phyloP scores from a whole-genome alignment of 2,113 vertebrate genomes.

The Mionectes macconnelli region DNA sequence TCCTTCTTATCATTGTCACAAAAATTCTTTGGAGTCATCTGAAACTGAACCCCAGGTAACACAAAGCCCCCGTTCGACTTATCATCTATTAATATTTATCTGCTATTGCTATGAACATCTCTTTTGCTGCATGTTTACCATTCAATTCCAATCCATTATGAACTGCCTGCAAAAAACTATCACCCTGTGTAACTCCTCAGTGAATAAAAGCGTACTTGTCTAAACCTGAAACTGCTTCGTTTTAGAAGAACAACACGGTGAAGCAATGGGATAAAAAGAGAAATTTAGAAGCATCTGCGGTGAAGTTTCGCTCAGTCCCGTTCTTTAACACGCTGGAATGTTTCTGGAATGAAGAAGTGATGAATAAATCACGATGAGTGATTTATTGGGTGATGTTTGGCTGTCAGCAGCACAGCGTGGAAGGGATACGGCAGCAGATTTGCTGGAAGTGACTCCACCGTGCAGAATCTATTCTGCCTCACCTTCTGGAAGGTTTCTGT shows the following conservation, averaged over 20 bases:
- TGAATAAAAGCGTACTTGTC: not conserved
- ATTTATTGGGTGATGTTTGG: not conserved
- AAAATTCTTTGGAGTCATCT: not conserved
- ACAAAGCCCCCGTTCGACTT: not conserved
- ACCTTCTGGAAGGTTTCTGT: not conserved
- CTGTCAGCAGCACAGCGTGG: fast-evolving
- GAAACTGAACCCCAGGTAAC: not conserved
- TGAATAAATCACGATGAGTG: not conserved
- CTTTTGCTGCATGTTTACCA: not conserved
- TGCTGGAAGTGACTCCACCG: not conserved
- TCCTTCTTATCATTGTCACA: not conserved
- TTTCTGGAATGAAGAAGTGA: not conserved
- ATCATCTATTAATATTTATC: not conserved
- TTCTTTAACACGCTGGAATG: not conserved
- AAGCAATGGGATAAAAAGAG: not conserved
- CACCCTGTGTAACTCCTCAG: not conserved
- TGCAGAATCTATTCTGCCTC: not conserved
- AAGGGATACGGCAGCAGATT: not conserved
- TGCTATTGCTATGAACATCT: not conserved
- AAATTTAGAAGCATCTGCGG: not conserved
- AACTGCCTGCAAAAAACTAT: not conserved
- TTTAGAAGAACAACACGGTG: not conserved
- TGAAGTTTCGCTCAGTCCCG: not conserved
- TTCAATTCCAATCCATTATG: not conserved
- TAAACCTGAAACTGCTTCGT: not conserved